Evolutionary conservation across 1,140 invertebrate genomes (phyloP), one percentile per base, ranked within the genome.

Genomic region (Holcopasites calliopsidis): DNA sequence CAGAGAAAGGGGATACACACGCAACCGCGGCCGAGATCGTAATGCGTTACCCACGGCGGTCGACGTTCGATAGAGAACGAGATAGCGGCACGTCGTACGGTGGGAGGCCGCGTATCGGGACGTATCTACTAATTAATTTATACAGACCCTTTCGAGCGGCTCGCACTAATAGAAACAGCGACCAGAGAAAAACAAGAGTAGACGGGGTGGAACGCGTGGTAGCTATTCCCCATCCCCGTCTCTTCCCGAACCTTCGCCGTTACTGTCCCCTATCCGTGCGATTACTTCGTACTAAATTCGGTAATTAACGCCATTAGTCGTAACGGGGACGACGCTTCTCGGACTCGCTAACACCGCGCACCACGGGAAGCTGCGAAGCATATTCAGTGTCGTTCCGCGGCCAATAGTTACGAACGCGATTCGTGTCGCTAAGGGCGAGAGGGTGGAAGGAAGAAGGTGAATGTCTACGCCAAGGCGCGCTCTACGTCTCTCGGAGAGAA

Each of bases 301-400:
- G n/a, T n/a, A n/a, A n/a, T n/a, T n/a, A n/a, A n/a, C n/a, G n/a
- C n/a, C n/a, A n/a, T n/a, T n/a, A n/a, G n/a, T n/a, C n/a, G n/a
- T n/a, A n/a, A n/a, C n/a, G n/a, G n/a, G n/a, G n/a, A n/a, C n/a
- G n/a, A n/a, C n/a, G n/a, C n/a, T n/a, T n/a, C n/a, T n/a, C n/a
- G n/a, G n/a, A n/a, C n/a, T n/a, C n/a, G n/a, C n/a, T n/a, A n/a
- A n/a, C n/a, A n/a, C 72, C 49, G 42, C 60, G 78, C 82, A 55
- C 86, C 74, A 52, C 85, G 80, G 83, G 84, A 79, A 73, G 68
- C 78, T 80, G 85, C 87, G 85, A 88, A 87, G 87, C 80, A 88
- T 86, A 79, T 86, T 87, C 86, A 86, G 83, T 86, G 85, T 77
- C 85, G 86, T 86, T 86, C 66, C 81, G 80, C n/a, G n/a, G n/a